Base-by-base conservation (phyloP, 92 coral and sea anemone genomes). In the Palythoa grandiflora region DNA sequence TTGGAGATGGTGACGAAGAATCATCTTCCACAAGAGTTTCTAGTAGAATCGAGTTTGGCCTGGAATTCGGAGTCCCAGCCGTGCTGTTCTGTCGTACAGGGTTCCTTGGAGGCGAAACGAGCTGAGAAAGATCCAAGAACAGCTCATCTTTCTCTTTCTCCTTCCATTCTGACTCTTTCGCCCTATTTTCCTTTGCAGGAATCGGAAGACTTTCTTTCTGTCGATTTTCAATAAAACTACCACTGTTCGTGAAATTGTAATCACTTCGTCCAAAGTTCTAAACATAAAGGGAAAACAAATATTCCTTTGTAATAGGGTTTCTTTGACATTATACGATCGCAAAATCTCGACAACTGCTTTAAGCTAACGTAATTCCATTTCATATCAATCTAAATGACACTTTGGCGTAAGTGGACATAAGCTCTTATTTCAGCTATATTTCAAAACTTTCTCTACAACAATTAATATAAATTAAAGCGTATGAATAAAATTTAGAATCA, bases 1-100 rank as follows among this genome's bases (percentile, higher is more conserved):
- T 95, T 53, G 96, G 94, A 21, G 96, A 87, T 10, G 94, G 94
- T 0, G 95, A 77, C 20, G 93, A 80, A 15, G 93, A 93, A 52
- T 81, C 91, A 47, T 93, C 94, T 77, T 95, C 98, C 7, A 87
- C 83, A 10, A 95, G 94, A 4, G 98, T 85, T 86, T 93, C 98
- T 16, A 95, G 63, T 5, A 93, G 75, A 10, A 93, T 88, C 11
- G 98, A 93, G 79, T 93, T 93, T 38, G 98, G 96, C 11, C 98
- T 93, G 37, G 98, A 90, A 74, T 95, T 95, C 6, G 96, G 92
- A 0, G 90, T 78, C 14, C 89, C 91, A 3, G 93, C 89, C n/a
- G 91, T 38, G 17, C 47, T 60, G 54, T 53, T 70, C 15, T 77
- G 91, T 28, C 86, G 75, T 5, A 38, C 86, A 21, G 86, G 47